Evolutionary conservation across 2,113 vertebrate genomes (phyloP), one percentile per base, ranked within the genome.

Genomic region (Odobenus rosmarus): DNA sequence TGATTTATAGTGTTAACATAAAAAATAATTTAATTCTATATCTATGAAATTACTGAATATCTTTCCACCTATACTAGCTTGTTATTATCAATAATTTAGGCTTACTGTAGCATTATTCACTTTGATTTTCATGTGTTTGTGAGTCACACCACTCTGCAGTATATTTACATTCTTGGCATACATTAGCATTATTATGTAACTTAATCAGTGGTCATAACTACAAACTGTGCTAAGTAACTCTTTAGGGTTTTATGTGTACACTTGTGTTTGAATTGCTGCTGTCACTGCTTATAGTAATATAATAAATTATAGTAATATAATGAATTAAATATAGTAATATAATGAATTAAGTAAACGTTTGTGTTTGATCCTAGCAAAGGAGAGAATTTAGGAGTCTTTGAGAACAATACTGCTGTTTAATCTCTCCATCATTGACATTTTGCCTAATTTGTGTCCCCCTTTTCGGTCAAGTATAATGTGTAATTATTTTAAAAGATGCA

Each of bases 1-100:
- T 92, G 23, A 81, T 88, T 96, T 97, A 88, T 33, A 72, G 18
- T 85, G 55, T 86, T 69, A 89, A 76, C 79, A 16, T 42, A 88
- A 33, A 92, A 91, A 88, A 76, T 42, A 76, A 62, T 92, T 92
- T 93, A 81, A 59, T 71, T 84, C 7, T 95, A 1, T 96, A 62
- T 24, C 21, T 33, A 11, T 57, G n/a, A 90, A 13, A 69, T 79
- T 69, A 62, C 3, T 80, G 18, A 96, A 46, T 92, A 71, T 39
- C 33, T 80, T 89, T 94, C 28, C 13, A 49, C 16, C 10, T 36
- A 42, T 49, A 67, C 24, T 5, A 90, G 28, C 39, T 95, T 67
- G 2, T 42, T 93, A 53, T 55, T 88, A 3, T 92, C 49, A 89
- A 7, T 80, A 49, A 87, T 90, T 79, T 71, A 15, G 24, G 61